Evolutionary conservation across 1,140 invertebrate genomes (phyloP), one percentile per base, ranked within the genome.

Genomic region (Drosophila insularis): DNA sequence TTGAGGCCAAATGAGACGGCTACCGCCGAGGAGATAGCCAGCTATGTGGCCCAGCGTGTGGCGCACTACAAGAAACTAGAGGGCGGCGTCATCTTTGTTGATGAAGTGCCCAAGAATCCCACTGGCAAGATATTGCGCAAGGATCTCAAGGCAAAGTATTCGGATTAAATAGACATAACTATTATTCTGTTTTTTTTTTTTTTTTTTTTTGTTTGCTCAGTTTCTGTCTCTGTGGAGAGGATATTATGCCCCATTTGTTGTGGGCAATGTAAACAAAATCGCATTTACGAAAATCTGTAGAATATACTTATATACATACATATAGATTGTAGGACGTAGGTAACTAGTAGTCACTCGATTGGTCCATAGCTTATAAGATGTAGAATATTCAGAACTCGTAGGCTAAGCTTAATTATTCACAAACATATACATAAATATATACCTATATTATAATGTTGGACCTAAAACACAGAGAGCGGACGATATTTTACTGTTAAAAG

Each of bases 101-200:
- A 95, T 3, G 91, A 93, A 59, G 96, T 97, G 79, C 96, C 96
- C 3, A 97, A 96, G 91, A 96, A 94, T 81, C 85, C 94, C 0
- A 93, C 95, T 0, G 96, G 96, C 37, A 97, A 97, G 93, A 96
- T 96, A 72, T 90, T 97, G 60, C 93, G 95, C 72, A 93, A 93
- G 74, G 91, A 93, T 19, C 91, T 96, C 65, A 94, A 93, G 72
- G 92, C 67, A 17, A 87, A 90, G 74, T 92, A 78, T 78, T 82
- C 90, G 50, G 85, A 86, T 61, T 91, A 74, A 80, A 66, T 27
- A 79, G 17, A 40, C 17, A 35, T 37, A 50, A 58, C 23, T 53
- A 35, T 58, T 32, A 64, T 53, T 62, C 54, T 63, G 56, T 74
- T 71, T 37, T 67, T 68, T 55, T 68, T 71, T 84, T 76, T 71